These are phyloP conservation scores for Conistra vaccinii DNA, from an alignment of 2,888 invertebrate species.

Conservation along the genomic window DNA sequence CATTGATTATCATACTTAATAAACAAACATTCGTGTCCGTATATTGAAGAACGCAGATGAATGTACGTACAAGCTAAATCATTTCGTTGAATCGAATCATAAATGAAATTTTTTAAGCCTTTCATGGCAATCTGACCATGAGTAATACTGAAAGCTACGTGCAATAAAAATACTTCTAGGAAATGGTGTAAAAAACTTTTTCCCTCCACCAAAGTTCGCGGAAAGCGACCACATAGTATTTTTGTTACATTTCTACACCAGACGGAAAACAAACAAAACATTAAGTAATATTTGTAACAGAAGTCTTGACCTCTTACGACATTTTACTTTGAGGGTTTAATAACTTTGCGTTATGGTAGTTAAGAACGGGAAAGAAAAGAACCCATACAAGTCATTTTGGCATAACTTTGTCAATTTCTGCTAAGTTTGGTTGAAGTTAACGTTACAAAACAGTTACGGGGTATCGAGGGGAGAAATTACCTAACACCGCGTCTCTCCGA, in stretches of 20 bases:
- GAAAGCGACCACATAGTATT: constrained; percentile 18
- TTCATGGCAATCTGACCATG: constrained; percentile 37
- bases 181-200: constrained; percentile 36
- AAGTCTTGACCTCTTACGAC: constrained; percentile 40
- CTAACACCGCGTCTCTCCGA: constrained; percentile 72
- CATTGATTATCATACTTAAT: constrained; percentile 50
- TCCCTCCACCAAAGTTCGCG: constrained; percentile 27
- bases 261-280: constrained; percentile 36
- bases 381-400: constrained; percentile 52
- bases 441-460: constrained; percentile 61
- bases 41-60: constrained; percentile 37
- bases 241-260: constrained; percentile 24
- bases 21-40: constrained; percentile 62
- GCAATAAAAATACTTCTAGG: constrained; percentile 39
- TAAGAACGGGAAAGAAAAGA: constrained; percentile 52
- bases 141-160: constrained; percentile 32
- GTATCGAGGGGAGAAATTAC: constrained; percentile 66
- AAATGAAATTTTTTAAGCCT: constrained; percentile 44
- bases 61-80: constrained; percentile 15
- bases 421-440: constrained; percentile 48
- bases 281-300: constrained; percentile 51
- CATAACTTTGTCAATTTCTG: constrained; percentile 43
- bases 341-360: constrained; percentile 36
- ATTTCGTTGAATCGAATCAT: constrained; percentile 43
- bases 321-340: constrained; percentile 35